Evolutionary conservation across 2,888 invertebrate species (phyloP).

Genomic region (Thecocarcelia acutangulata): DNA sequence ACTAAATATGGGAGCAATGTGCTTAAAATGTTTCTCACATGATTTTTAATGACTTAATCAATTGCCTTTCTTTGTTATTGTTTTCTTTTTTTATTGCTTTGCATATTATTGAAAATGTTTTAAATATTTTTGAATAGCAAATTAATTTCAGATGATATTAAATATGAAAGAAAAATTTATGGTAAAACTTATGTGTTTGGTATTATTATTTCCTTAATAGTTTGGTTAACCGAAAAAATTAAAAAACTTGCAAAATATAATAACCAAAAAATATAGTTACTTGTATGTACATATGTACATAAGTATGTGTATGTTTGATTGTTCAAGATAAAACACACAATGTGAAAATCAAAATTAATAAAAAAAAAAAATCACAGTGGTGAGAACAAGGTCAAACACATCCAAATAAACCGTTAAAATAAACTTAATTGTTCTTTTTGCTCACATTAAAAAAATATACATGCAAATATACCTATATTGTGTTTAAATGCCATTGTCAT

Average conservation of each 20-base stretch:
- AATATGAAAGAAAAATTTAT: neutral
- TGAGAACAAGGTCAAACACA: constrained; percentile 44
- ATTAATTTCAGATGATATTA: neutral
- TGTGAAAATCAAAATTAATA: constrained; percentile 16
- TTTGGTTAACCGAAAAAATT: too few relatives aligned
- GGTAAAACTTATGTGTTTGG: too few relatives aligned
- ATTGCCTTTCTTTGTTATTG: neutral
- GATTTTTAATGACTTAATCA: too few relatives aligned
- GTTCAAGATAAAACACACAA: neutral
- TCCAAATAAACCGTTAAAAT: neutral
- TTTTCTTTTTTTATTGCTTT: neutral
- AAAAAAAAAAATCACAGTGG: constrained; percentile 25
- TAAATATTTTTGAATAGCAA: neutral
- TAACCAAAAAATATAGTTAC: too few relatives aligned
- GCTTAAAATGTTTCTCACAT: neutral
- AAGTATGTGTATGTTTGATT: too few relatives aligned
- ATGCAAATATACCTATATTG: too few relatives aligned
- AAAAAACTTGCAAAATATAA: too few relatives aligned
- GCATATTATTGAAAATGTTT: constrained; percentile 7
- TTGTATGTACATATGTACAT: too few relatives aligned
- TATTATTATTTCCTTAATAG: too few relatives aligned
- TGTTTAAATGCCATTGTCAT: neutral
- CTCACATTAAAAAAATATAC: constrained; percentile 1
- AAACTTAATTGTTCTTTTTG: constrained; percentile 2
- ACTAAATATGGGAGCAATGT: neutral